Percentiles rank a stretch among this genome's conserved stretches.
Evolutionary conservation across 23 tunicate genomes (phyloP).

Genomic region (Trididemnum nubilum): DNA sequence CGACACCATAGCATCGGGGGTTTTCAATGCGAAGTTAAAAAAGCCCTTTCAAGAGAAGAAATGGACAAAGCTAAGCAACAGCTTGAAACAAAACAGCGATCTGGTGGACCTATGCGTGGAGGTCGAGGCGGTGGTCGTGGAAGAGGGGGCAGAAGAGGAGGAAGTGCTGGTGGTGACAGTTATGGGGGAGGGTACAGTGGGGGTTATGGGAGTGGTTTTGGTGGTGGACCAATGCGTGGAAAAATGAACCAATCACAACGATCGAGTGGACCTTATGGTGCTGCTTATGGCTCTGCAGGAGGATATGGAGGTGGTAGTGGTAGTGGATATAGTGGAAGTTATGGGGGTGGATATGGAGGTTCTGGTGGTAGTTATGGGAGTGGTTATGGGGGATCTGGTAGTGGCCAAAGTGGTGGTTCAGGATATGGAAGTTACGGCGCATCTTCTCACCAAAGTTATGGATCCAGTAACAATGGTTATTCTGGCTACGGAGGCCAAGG

Average conservation of each 20-base stretch:
- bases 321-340: constrained; percentile 19
- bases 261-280: constrained; percentile 41
- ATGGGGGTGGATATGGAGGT: constrained; percentile 19
- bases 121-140: constrained; percentile 26
- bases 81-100: constrained; percentile 25
- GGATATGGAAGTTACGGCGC: not conserved
- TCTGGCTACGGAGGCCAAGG: not conserved
- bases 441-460: not conserved
- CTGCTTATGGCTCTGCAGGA: constrained; percentile 24
- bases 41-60: constrained; percentile 76
- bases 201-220: constrained; percentile 39
- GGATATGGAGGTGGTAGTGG: constrained; percentile 33
- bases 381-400: not conserved
- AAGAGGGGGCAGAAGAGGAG: constrained; percentile 25
- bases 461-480: not conserved
- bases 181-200: constrained; percentile 34
- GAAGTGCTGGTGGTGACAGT: constrained; percentile 31
- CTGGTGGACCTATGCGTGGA: not conserved
- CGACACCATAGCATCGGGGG: constrained; percentile 54
- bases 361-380: constrained; percentile 22
- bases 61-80: constrained; percentile 66
- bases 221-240: constrained; percentile 42
- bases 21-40: constrained; percentile 58
- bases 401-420: not conserved
- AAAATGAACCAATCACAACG: constrained; percentile 9